Evolutionary conservation across 2,113 vertebrate species (phyloP).

Genomic region (Isurus oxyrinchus): DNA sequence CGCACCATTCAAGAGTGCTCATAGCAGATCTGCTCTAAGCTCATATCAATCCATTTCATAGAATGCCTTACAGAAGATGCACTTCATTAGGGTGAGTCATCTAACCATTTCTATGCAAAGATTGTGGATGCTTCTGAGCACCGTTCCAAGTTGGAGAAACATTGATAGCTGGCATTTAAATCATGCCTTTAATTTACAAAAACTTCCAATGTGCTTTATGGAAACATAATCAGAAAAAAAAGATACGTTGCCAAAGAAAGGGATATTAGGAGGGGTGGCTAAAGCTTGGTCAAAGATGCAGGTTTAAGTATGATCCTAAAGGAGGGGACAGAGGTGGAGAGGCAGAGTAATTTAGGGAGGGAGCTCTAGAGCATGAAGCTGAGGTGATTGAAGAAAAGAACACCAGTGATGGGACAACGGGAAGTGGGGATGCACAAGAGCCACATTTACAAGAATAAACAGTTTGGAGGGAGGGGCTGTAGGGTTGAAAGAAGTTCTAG

Average conservation of each 20-base stretch:
- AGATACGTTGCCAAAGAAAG: neutral
- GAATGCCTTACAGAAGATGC: neutral
- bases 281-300: neutral
- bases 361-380: neutral
- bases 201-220: neutral
- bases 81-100: neutral
- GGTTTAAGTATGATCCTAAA: neutral
- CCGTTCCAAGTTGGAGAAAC: neutral
- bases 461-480: neutral
- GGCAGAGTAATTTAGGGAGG: neutral
- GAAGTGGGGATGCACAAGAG: neutral
- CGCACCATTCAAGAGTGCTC: neutral
- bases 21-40: neutral
- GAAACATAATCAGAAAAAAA: neutral
- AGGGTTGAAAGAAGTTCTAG: neutral
- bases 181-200: neutral
- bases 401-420: neutral
- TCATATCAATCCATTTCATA: neutral
- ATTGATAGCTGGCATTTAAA: neutral
- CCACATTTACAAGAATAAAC: neutral
- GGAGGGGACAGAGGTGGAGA: neutral
- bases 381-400: too few relatives aligned
- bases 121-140: neutral
- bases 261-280: neutral
- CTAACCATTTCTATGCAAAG: neutral